A percentile compares a stretch with the other conserved stretches of the same genome.
Conservation (phyloP, 2,113 vertebrate genomes). For the Ophthalmolycus amberensis region DNA sequence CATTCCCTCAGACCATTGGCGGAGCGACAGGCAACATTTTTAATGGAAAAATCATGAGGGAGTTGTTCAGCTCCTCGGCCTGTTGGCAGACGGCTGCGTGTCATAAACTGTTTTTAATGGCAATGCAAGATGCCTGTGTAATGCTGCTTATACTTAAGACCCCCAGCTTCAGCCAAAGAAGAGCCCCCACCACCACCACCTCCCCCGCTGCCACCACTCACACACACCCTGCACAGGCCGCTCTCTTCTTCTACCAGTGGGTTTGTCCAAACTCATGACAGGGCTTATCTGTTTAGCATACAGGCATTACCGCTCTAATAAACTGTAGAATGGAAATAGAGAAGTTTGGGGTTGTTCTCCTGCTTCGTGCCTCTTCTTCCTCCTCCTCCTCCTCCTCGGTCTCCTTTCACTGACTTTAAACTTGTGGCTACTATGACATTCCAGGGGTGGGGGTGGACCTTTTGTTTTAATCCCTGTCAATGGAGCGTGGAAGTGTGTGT, state of each 20-base stretch:
- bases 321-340: slow-evolving; percentile 46
- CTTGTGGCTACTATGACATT: slow-evolving; percentile 78
- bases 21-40: slow-evolving; percentile 50
- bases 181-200: not conserved
- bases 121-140: slow-evolving; percentile 75
- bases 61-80: slow-evolving; percentile 41
- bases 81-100: slow-evolving; percentile 67
- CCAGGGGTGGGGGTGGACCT: slow-evolving; percentile 61
- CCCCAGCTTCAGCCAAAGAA: slow-evolving; percentile 13
- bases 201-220: not conserved
- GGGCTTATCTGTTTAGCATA: slow-evolving; percentile 55
- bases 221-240: not conserved
- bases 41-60: slow-evolving; percentile 70
- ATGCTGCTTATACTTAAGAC: slow-evolving; percentile 56
- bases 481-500: slow-evolving; percentile 74
- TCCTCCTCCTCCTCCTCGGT: slow-evolving; percentile 34
- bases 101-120: slow-evolving; percentile 79
- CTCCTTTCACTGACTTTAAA: slow-evolving; percentile 78
- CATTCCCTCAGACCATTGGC: slow-evolving; percentile 65
- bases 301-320: slow-evolving; percentile 42
- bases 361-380: slow-evolving; percentile 21
- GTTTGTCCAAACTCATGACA: slow-evolving; percentile 55
- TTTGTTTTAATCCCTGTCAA: slow-evolving; percentile 81
- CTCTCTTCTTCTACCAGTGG: slow-evolving; percentile 30
- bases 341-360: slow-evolving; percentile 47